Conservation (phyloP, 1,140 invertebrate genomes). For the Melipona quadrifasciata region DNA sequence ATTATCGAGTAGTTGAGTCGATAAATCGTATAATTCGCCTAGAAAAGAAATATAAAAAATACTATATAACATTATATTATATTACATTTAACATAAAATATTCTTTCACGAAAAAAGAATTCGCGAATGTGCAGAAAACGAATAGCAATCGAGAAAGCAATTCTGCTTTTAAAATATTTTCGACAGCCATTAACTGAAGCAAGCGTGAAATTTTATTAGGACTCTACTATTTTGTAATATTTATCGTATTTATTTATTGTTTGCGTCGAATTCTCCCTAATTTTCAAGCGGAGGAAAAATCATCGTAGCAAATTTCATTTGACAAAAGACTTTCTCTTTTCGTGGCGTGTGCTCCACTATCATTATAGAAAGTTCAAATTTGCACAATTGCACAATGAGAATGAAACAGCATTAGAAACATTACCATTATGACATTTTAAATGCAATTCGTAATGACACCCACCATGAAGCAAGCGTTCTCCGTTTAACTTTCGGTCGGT, state of each 20-base stretch:
- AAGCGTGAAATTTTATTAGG: not conserved
- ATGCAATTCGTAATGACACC: not conserved
- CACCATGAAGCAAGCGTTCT: not conserved
- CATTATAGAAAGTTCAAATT: slow-evolving; percentile 45
- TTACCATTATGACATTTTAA: slow-evolving; percentile 36
- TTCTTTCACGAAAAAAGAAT: not conserved
- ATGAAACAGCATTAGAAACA: not conserved
- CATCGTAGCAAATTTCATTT: not conserved
- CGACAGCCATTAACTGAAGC: not conserved
- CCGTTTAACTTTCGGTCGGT: not conserved
- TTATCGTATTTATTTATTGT: too few species aligned
- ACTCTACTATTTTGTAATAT: not conserved
- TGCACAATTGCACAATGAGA: slow-evolving; percentile 46
- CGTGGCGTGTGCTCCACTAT: slow-evolving; percentile 20
- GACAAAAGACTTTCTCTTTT: slow-evolving; percentile 47
- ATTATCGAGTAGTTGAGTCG: not conserved
- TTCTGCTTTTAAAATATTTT: not conserved
- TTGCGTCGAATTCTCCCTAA: not conserved
- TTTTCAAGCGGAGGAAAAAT: slow-evolving; percentile 23
- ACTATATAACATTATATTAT: too few species aligned
- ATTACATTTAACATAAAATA: not conserved
- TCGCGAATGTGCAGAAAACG: too few species aligned
- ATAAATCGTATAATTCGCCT: not conserved
- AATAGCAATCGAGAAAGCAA: not conserved
- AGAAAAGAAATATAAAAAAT: too few species aligned